Conservation (phyloP, 1,140 invertebrate genomes). For the Contarinia nasturtii region DNA sequence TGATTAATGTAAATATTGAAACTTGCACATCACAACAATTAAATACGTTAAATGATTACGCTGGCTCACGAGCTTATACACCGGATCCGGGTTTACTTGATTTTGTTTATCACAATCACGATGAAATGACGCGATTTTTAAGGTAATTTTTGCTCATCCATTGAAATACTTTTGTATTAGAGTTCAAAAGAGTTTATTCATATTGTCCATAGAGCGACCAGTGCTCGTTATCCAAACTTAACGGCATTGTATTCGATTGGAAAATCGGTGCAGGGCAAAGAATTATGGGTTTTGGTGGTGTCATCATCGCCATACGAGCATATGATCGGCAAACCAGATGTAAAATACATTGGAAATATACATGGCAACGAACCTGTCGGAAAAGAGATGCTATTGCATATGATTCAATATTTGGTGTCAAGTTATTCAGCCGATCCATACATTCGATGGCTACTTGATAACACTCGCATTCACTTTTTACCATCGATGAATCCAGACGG, state of each 20-base stretch:
- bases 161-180: not conserved
- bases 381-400: slow-evolving; percentile 66
- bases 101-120: slow-evolving; percentile 79
- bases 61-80: slow-evolving; percentile 15
- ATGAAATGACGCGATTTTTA: slow-evolving; percentile 67
- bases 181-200: not conserved
- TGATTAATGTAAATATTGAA: too few species aligned
- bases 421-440: slow-evolving; percentile 62
- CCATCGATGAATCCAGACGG: slow-evolving; percentile 88
- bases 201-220: slow-evolving; percentile 33
- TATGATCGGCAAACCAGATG: slow-evolving; percentile 79
- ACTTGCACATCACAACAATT: too few species aligned
- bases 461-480: slow-evolving; percentile 78
- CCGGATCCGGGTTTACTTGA: slow-evolving; percentile 32
- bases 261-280: slow-evolving; percentile 78
- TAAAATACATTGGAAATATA: slow-evolving; percentile 83
- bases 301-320: slow-evolving; percentile 75
- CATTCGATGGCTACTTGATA: slow-evolving; percentile 70
- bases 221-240: slow-evolving; percentile 59
- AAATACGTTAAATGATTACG: too few species aligned
- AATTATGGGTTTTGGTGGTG: slow-evolving; percentile 90
- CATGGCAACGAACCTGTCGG: slow-evolving; percentile 83
- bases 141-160: slow-evolving; percentile 24
- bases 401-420: slow-evolving; percentile 71
- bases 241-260: slow-evolving; percentile 78